phyloP scores from a whole-genome alignment of 1,140 invertebrate species.

The Camponotus vicinus region DNA sequence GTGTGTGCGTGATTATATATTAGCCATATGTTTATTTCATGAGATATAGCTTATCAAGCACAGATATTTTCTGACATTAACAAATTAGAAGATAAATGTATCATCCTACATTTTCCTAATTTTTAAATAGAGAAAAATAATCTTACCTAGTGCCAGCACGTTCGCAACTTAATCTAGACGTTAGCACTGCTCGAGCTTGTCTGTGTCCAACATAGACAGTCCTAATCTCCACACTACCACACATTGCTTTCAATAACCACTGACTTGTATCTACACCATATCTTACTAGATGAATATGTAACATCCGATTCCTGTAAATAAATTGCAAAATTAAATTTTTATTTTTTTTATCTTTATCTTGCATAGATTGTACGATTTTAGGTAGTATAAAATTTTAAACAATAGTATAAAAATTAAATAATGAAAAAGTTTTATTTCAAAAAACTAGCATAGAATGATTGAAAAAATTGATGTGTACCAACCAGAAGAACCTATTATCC shows the following conservation, averaged over 20 bases:
- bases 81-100: background rate
- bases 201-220: conserved; percentile 98
- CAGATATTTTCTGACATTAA: background rate
- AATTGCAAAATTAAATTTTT: conserved; percentile 23
- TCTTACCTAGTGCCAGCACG: conserved; percentile 94
- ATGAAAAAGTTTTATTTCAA: background rate
- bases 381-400: no score
- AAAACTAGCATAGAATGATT: background rate
- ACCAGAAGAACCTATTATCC: conserved; percentile 99
- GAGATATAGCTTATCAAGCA: background rate
- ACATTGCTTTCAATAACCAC: conserved; percentile 97
- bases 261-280: conserved; percentile 95
- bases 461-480: conserved; percentile 65
- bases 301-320: conserved; percentile 93
- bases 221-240: conserved; percentile 97
- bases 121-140: conserved; percentile 21
- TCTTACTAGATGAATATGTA: conserved; percentile 96
- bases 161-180: conserved; percentile 98
- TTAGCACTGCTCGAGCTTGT: conserved; percentile 96
- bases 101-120: background rate
- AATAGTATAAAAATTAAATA: background rate
- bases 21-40: background rate
- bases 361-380: background rate
- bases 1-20: background rate
- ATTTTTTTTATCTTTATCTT: background rate